Conservation (phyloP, 2,797 vertebrate genomes). For the Melanotaenia parkinsoni region DNA sequence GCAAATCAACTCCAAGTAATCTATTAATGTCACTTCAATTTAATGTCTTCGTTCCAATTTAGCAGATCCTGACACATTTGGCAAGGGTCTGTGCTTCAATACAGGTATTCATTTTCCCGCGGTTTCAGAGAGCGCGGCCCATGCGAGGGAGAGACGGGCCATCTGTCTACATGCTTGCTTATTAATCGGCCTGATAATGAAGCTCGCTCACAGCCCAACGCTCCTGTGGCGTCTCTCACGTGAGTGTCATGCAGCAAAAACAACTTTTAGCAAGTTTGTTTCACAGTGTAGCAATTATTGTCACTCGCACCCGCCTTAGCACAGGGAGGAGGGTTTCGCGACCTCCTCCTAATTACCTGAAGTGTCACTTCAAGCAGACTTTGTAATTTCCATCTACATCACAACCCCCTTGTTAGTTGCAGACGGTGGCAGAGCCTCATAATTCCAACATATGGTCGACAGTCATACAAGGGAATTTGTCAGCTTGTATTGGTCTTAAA, state of each 20-base stretch:
- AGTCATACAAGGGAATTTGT: slow-evolving; percentile 70
- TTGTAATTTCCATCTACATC: slow-evolving; percentile 76
- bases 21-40: slow-evolving; percentile 85
- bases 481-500: slow-evolving; percentile 81
- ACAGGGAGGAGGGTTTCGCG: slow-evolving; percentile 64
- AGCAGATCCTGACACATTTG: slow-evolving; percentile 79
- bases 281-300: slow-evolving; percentile 79
- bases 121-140: slow-evolving; percentile 65
- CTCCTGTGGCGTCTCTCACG: slow-evolving; percentile 59
- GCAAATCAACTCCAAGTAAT: slow-evolving; percentile 85
- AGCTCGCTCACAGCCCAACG: slow-evolving; percentile 62
- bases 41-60: slow-evolving; percentile 83
- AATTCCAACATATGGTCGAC: slow-evolving; percentile 79
- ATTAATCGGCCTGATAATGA: slow-evolving; percentile 84
- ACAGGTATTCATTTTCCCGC: slow-evolving; percentile 77
- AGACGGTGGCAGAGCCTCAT: slow-evolving; percentile 68
- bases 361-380: slow-evolving; percentile 74
- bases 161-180: slow-evolving; percentile 80
- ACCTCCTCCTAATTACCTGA: slow-evolving; percentile 82
- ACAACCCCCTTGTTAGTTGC: slow-evolving; percentile 74
- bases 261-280: slow-evolving; percentile 79
- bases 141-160: slow-evolving; percentile 71
- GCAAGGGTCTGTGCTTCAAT: slow-evolving; percentile 54
- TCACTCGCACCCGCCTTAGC: slow-evolving; percentile 65
- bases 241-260: slow-evolving; percentile 57